These are phyloP conservation scores for Stenichneumon culpator DNA, from an alignment of 2,888 invertebrate species.

Conservation along the genomic window DNA sequence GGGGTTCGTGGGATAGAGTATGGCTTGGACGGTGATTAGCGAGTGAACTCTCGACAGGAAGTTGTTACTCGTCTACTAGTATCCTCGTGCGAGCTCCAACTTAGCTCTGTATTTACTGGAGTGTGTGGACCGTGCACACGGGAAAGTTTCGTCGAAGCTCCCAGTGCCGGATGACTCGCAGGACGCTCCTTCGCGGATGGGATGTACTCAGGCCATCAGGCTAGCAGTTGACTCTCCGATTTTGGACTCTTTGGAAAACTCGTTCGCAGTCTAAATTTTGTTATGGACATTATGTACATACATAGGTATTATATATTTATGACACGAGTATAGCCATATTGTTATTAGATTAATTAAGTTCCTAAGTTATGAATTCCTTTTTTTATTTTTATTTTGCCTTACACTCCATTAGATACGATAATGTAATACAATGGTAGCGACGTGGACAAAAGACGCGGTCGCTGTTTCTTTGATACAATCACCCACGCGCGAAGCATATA, in stretches of 20 bases:
- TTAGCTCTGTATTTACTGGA: slow-evolving; percentile 47
- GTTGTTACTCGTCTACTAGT: slow-evolving; percentile 57
- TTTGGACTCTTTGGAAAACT: not conserved
- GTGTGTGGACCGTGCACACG: slow-evolving; percentile 39
- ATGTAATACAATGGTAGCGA: no score
- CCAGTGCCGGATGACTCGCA: slow-evolving; percentile 32
- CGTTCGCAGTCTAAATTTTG: not conserved
- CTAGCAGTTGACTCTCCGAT: not conserved
- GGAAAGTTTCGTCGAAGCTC: slow-evolving; percentile 42
- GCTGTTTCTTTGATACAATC: not conserved
- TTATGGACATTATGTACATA: not conserved
- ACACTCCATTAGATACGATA: no score
- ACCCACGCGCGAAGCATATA: slow-evolving; percentile 8
- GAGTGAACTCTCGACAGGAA: slow-evolving; percentile 55
- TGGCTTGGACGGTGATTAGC: slow-evolving; percentile 52
- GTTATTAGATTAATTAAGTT: no score
- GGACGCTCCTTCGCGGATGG: slow-evolving; percentile 40
- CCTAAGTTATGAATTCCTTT: no score
- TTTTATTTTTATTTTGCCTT: no score
- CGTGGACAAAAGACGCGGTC: not conserved
- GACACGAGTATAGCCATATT: no score
- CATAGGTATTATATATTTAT: not conserved
- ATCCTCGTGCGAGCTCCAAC: slow-evolving; percentile 45
- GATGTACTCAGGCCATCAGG: slow-evolving; percentile 17
- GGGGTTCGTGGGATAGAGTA: not conserved